Evolutionary conservation across 2,888 invertebrate species (phyloP), one percentile per base, ranked within the genome.

Genomic region (Cabera pusaria): DNA sequence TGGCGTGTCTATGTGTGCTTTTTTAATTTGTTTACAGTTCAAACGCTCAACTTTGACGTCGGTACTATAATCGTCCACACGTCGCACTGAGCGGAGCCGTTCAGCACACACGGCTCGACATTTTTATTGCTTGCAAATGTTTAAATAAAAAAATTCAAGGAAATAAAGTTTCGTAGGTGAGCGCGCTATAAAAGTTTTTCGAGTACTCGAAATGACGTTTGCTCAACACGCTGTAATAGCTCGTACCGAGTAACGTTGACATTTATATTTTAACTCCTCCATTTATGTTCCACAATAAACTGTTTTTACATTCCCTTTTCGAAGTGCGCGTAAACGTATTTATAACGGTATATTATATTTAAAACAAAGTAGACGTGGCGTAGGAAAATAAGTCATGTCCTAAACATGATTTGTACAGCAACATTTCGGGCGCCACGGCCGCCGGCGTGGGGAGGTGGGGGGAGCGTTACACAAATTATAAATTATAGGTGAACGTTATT

Each of bases 401-500:
- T 38, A 56, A 55, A 53, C 52, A 62, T 59, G 53, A 50, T 54
- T 55, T 47, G 55, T 47, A 54, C 49, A 39, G 42, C 31, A 46
- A 42, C 42, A 40, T 43, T 51, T 41, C 39, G 49, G 44, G 35
- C 26, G 49, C 29, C 39, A 20, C 41, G 29, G 42, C 21, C 25
- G 36, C 39, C 44, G 36, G 38, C 10, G 46, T 20, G 50, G 49
- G 36, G 36, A 40, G 43, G 48, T 50, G 57, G 59, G 60, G 61
- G 59, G 61, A 64, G 69, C 67, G 71, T 73, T 73, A 72, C 73
- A 77, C 81, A 83, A 85, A 82, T 85, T 85, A 82, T 85, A 82
- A 85, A 86, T 85, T 84, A 85, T 84, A 86, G 81, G 77, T 72
- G 75, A 78, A 76, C 82, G 79, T 86, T 84, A 83, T 86, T 84